Evolutionary conservation across 2,888 invertebrate species (phyloP).

Genomic region (Drosophila meridiana): DNA sequence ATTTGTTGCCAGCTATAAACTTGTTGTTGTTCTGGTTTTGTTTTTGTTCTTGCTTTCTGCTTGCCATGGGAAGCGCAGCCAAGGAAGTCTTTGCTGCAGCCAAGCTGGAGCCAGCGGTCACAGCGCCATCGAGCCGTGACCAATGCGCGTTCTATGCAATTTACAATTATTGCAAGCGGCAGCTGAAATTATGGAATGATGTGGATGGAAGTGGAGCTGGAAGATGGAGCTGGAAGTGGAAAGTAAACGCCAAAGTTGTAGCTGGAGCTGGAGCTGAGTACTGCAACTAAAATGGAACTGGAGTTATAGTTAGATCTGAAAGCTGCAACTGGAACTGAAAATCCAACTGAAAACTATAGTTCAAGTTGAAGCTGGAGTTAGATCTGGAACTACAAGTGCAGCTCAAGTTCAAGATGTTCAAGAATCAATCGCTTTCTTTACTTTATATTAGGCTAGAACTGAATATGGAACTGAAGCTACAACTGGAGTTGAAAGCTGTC

Average conservation of each 20-base stretch:
- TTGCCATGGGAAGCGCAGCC: conserved; percentile 31
- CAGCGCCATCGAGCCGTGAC: conserved; percentile 38
- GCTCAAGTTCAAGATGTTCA: no score
- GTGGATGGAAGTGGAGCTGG: conserved; percentile 2
- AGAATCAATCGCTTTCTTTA: no score
- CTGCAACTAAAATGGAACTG: neutral
- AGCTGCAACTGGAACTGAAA: neutral
- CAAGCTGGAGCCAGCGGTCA: neutral
- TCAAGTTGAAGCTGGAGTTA: no score
- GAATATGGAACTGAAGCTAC: no score
- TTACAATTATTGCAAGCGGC: conserved; percentile 55
- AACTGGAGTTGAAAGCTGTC: no score
- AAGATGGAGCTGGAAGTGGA: neutral
- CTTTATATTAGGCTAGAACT: no score
- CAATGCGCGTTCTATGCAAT: conserved; percentile 49
- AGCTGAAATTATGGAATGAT: conserved; percentile 33
- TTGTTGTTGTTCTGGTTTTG: conserved; percentile 10
- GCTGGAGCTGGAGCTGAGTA: neutral
- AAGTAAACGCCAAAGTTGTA: neutral
- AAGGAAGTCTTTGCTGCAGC: conserved; percentile 18
- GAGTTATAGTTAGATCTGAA: neutral
- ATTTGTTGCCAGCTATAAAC: conserved; percentile 25
- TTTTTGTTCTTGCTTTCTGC: conserved; percentile 1
- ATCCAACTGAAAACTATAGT: neutral
- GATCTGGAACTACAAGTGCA: no score